Conservation (phyloP, 2,888 invertebrate species). For the Ornithoptera alexandrae region DNA sequence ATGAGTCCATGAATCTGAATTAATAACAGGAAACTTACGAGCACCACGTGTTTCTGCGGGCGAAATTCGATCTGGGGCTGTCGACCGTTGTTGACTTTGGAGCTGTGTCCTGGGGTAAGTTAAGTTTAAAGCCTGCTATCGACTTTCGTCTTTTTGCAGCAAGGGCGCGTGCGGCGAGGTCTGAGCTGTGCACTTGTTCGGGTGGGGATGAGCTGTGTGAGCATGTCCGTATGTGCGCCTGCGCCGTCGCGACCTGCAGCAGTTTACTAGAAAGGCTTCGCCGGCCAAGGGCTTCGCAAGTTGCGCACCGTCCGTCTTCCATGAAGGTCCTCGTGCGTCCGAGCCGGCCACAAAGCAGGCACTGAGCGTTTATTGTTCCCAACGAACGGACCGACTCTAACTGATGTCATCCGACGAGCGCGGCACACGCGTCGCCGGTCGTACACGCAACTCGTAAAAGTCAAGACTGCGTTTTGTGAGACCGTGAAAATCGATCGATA, state of each 20-base stretch:
- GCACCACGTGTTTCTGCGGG: conserved; percentile 78
- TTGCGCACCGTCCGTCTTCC: conserved; percentile 74
- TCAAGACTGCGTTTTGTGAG: conserved; percentile 59
- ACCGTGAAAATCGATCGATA: conserved; percentile 66
- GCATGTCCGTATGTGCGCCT: conserved; percentile 74
- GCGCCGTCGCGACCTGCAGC: conserved; percentile 74
- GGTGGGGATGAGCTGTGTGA: conserved; percentile 56
- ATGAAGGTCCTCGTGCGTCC: conserved; percentile 74
- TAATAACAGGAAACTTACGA: conserved; percentile 61
- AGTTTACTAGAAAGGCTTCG: conserved; percentile 69
- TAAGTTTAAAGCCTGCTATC: conserved; percentile 68
- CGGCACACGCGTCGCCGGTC: conserved; percentile 65
- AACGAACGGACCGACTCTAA: conserved; percentile 74
- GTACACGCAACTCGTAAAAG: conserved; percentile 63
- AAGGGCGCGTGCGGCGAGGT: conserved; percentile 68
- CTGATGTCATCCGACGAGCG: conserved; percentile 77
- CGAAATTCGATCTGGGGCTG: conserved; percentile 55
- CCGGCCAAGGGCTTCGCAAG: conserved; percentile 73
- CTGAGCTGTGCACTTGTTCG: conserved; percentile 58
- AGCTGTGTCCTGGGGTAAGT: conserved; percentile 56
- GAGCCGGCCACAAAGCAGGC: conserved; percentile 70
- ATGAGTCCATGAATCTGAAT: conserved; percentile 5
- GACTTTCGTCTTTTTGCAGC: conserved; percentile 75
- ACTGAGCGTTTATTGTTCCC: conserved; percentile 74
- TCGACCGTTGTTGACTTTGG: conserved; percentile 54